Conservation (phyloP, 2,113 vertebrate genomes). For the Neopipo cinnamomea region DNA sequence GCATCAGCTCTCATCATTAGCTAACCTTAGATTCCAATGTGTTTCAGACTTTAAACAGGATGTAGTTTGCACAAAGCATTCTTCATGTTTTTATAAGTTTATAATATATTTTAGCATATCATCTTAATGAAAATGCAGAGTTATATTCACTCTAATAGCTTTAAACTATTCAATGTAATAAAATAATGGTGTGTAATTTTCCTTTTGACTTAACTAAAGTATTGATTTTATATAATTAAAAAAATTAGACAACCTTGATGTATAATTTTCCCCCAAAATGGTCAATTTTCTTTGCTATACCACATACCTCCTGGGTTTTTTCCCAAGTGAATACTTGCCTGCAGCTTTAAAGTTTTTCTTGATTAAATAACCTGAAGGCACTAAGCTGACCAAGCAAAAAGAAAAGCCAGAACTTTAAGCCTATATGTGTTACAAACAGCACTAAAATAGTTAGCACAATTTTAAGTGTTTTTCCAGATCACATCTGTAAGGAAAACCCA, state of each 20-base stretch:
- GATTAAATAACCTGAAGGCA: slow-evolving; percentile 55
- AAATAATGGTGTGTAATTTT: not conserved
- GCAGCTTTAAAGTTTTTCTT: slow-evolving; percentile 20
- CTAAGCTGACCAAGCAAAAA: slow-evolving; percentile 66
- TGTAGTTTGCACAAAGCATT: not conserved
- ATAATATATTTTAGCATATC: not conserved
- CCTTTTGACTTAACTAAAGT: not conserved
- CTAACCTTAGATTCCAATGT: not conserved
- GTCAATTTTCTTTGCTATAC: slow-evolving; percentile 14
- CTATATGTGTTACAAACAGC: slow-evolving; percentile 36
- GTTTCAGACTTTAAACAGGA: not conserved
- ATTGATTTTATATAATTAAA: slow-evolving; percentile 1
- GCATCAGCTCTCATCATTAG: not conserved
- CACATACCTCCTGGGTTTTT: not conserved
- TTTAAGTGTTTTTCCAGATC: slow-evolving; percentile 64
- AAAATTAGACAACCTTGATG: not conserved
- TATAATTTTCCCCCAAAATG: not conserved
- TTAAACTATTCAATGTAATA: not conserved
- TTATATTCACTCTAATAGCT: not conserved
- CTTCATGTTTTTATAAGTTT: not conserved
- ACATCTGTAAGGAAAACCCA: slow-evolving; percentile 27
- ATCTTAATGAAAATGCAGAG: not conserved
- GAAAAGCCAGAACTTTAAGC: slow-evolving; percentile 44
- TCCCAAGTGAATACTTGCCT: not conserved
- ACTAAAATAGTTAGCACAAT: slow-evolving; percentile 32